Evolutionary conservation across 2,888 invertebrate genomes (phyloP), one percentile per base, ranked within the genome.

Genomic region (Himalopsyche japonica): DNA sequence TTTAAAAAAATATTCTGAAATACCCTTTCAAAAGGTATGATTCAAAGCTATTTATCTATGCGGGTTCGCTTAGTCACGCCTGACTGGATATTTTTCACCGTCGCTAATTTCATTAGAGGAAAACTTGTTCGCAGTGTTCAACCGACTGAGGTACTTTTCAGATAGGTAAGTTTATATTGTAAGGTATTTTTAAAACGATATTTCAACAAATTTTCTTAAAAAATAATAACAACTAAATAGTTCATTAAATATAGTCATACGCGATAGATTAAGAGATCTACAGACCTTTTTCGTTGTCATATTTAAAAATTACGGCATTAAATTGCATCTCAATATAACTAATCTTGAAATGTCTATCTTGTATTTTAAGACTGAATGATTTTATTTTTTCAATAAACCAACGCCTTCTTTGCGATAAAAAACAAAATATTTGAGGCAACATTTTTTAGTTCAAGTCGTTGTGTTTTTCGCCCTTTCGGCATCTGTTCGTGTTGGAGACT

Each of bases 61-160:
- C 70, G 70, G 70, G 70, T 70, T 70, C 70, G 12, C 34, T 77
- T 77, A 70, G 37, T 81, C 64, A 32, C 81, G 76, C 70, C 34
- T 49, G 49, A 78, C 79, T 76, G 83, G 79, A 47, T 83, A 83
- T 83, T 83, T 83, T 83, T 83, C 83, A 83, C 80, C 34, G 80
- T 80, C 64, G 82, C 64, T 82, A 82, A 83, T 83, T 80, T 83
- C 80, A 83, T 83, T 83, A 83, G 77, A n/a, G 76, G 43, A 76
- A 57, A 80, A 80, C 80, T 43, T 32, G 57, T 48, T 79, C 79
- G 30, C 70, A 24, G 70, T 70, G 70, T 70, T 80, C n/a, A 80
- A 32, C 57, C 70, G 30, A 30, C 70, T 70, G 30, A 57, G 70
- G 30, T 27, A 70, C 70, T 30, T n/a, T 70, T 70, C 30, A 70